Base-by-base conservation (phyloP, 2,888 invertebrate genomes). In the Drosophila kanekoi region DNA sequence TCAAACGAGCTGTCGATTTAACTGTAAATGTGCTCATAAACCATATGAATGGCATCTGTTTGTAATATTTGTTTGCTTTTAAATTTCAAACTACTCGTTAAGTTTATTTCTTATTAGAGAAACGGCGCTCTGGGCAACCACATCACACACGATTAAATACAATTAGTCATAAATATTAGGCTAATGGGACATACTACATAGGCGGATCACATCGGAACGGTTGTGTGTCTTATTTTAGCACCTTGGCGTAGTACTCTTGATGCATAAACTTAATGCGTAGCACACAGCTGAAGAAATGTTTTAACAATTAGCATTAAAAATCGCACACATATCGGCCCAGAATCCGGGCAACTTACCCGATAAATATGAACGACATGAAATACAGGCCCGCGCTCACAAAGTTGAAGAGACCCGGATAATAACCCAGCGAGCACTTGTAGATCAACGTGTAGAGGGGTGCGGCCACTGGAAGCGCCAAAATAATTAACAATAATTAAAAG, bases 381-480 rank as follows among this genome's bases (percentile, higher is more conserved):
- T 92, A 93, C 18, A 95, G 79, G 5, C 84, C 91, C 14, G 93
- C 93, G 57, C 94, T 93, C 23, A 95, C 87, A 44, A 94, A 91
- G 87, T 94, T 94, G 72, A 94, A 94, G 0, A 94, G 92, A 0
- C 94, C 95, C 1, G 95, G 94, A 86, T 94, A 93, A 0, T 90
- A 92, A 0, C 90, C 78, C 32, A 95, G 89, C 0, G 95, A 95
- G 6, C 87, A 82, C 51, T 93, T 93, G 82, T 96, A 96, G 18
- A 96, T 90, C 0, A 94, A 89, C 32, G 94, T 95, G 90, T 95
- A 96, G 0, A 96, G 72, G 1, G 95, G 93, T 1, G 95, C 93
- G 0, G 95, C 93, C 13, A 75, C 74, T 75, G 28, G 41, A 37
- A 56, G 5, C 20, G 20, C 10, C 20, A 4, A 61, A 33, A 20